Percentiles rank a stretch among this genome's conserved stretches.
Evolutionary conservation across 1,140 invertebrate species (phyloP).

Genomic region (Scaptodrosophila lebanonensis): DNA sequence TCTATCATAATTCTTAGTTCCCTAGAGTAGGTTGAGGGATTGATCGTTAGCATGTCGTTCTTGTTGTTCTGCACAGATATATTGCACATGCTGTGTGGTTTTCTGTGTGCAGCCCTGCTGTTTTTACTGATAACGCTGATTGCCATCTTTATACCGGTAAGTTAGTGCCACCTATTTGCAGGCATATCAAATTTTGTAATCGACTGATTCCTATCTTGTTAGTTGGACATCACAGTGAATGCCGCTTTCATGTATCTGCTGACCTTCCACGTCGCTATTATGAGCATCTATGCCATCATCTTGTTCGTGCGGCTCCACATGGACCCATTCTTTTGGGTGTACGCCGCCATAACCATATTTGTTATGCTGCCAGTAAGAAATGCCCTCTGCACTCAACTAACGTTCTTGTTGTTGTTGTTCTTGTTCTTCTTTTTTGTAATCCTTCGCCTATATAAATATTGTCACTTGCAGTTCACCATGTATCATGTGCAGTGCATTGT

Average conservation of each 20-base stretch:
- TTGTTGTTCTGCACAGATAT: neutral
- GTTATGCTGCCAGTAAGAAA: conserved; percentile 47
- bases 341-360: conserved; percentile 8
- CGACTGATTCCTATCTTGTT: neutral
- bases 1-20: neutral
- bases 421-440: conserved; percentile 11
- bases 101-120: conserved; percentile 1
- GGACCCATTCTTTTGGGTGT: conserved; percentile 25
- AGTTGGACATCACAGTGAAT: conserved; percentile 38
- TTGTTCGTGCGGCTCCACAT: conserved; percentile 4
- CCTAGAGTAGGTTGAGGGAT: conserved; percentile 17
- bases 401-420: neutral
- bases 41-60: conserved; percentile 5
- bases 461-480: conserved; percentile 50
- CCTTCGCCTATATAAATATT: neutral
- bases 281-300: conserved; percentile 29
- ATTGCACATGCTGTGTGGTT: neutral
- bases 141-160: conserved; percentile 18
- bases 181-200: neutral
- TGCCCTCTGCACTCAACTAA: neutral
- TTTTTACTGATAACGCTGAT: conserved; percentile 14
- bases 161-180: too few species aligned
- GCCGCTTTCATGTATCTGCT: conserved; percentile 10
- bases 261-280: conserved; percentile 9
- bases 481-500: conserved; percentile 58